These are phyloP conservation scores for Grallaria varia DNA, from an alignment of 2,113 vertebrate genomes.

Conservation along the genomic window DNA sequence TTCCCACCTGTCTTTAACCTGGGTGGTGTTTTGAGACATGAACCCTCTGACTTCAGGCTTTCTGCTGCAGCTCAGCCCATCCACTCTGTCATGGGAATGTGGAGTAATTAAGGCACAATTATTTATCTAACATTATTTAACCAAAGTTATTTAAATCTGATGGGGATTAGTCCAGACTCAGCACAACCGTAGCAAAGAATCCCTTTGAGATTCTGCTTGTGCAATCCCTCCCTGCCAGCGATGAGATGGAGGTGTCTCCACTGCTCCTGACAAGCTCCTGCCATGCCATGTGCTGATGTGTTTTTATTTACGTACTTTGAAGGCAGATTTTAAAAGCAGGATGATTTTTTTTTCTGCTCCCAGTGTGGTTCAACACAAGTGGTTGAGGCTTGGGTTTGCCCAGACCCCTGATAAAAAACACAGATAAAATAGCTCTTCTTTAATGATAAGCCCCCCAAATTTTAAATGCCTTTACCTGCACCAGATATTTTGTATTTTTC, in stretches of 20 bases:
- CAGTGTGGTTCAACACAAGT: fast-evolving
- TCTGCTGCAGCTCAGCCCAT: not conserved
- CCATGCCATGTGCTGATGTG: not conserved
- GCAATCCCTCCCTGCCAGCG: not conserved
- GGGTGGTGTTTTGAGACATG: not conserved
- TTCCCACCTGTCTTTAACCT: not conserved
- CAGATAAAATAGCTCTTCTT: not conserved
- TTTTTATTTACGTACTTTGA: not conserved
- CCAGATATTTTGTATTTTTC: not conserved
- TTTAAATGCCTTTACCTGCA: not conserved
- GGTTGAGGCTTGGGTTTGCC: not conserved
- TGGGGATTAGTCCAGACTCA: not conserved
- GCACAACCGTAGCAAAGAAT: not conserved
- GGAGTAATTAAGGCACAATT: not conserved
- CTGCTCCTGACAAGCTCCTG: not conserved
- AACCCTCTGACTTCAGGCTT: not conserved
- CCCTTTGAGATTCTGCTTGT: not conserved
- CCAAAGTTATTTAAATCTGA: not conserved
- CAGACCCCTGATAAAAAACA: not conserved
- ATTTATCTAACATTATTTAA: not conserved
- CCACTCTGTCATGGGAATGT: fast-evolving
- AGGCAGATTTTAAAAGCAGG: not conserved
- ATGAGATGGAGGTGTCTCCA: not conserved
- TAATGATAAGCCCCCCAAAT: not conserved
- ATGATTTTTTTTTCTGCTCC: fast-evolving